Base-by-base conservation (phyloP, 1,140 invertebrate genomes). In the Micrasema minimum region DNA sequence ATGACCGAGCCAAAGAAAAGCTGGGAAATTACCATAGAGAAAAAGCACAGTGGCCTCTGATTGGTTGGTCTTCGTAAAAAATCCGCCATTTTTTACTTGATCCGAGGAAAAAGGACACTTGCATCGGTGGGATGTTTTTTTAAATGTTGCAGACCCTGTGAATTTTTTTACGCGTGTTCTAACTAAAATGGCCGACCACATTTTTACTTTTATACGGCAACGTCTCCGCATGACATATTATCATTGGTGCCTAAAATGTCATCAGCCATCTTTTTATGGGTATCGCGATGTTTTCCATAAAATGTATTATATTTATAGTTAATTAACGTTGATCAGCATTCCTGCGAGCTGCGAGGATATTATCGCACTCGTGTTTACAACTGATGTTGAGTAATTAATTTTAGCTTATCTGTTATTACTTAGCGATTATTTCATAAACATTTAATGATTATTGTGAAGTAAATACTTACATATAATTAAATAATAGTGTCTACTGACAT, bases 311-410 rank as follows among this genome's bases (percentile, higher is more conserved):
- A 57, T 59, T 38, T 59, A 41, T 59, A 38, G 22, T 59, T 38
- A 16, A 38, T 59, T 41, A 38, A 59, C 55, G 55, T 59, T 59
- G 37, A 41, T 59, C 37, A 43, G 55, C 31, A 59, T 59, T 59
- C 20, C 55, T 16, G 1, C n/a, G 20, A 31, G 35, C 7, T 12
- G 37, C 41, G 35, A 59, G 35, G 26, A 38, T 59, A 35, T 38
- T 20, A 16, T 22, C 16, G 9, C 41, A 26, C 3, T 41, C 38
- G 41, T 41, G 41, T 59, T 59, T 59, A 59, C 41, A 20, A 38
- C 12, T 7, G 38, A 22, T 12, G 16, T 35, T 20, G 20, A 38
- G 18, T 51, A 51, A 51, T 51, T 22, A 20, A 51, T 51, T 51
- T 9, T 20, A 51, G 23, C 10, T 31, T 31, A 31, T 31, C 26